These are phyloP conservation scores for Phocoena phocoena DNA, from an alignment of 2,113 vertebrate genomes.

Conservation along the genomic window DNA sequence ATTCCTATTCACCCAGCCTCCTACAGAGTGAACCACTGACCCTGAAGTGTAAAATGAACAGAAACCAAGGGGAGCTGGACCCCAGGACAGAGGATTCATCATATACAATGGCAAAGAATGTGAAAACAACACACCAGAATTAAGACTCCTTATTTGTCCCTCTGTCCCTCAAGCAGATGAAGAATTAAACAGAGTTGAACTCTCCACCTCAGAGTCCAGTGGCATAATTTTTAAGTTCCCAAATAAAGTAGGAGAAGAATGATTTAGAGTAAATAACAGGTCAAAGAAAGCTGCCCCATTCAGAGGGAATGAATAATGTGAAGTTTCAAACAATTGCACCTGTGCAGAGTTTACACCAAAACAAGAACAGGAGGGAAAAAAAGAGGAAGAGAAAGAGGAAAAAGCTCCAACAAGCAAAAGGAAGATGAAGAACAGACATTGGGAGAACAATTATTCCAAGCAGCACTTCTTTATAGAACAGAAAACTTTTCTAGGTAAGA, in stretches of 20 bases:
- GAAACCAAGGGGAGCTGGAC: neutral
- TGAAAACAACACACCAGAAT: neutral
- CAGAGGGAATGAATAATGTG: neutral
- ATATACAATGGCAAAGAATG: neutral
- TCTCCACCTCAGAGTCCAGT: neutral
- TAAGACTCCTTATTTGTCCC: neutral
- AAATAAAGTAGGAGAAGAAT: neutral
- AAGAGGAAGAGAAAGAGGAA: neutral
- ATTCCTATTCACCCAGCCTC: neutral
- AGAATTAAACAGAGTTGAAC: neutral
- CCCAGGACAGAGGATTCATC: neutral
- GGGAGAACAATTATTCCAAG: neutral
- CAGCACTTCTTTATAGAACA: neutral
- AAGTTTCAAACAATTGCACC: neutral
- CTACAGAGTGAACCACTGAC: neutral
- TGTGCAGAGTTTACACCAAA: neutral
- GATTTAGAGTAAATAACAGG: neutral
- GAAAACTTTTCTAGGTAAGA: neutral
- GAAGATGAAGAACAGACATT: neutral
- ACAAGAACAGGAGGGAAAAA: neutral
- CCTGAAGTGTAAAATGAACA: neutral
- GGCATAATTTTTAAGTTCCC: neutral
- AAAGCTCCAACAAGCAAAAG: neutral
- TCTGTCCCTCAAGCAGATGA: neutral
- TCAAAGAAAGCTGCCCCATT: neutral